Evolutionary conservation across 2,888 invertebrate species (phyloP), one percentile per base, ranked within the genome.

Genomic region (Bombylius discolor): DNA sequence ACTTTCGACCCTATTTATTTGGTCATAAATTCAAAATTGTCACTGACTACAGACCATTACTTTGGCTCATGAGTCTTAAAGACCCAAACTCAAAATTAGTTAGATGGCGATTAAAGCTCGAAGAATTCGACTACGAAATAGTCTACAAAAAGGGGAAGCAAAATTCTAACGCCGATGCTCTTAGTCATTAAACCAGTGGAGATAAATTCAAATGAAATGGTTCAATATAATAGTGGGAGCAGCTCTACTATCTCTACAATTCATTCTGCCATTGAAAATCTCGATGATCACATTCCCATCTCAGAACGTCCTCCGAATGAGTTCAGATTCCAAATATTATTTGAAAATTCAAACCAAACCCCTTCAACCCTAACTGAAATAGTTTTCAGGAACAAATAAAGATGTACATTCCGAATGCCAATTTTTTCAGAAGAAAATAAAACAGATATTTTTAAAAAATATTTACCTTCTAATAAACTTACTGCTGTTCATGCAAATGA

Each of bases 301-400:
- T 60, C 60, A 3, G 61, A 62, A 47, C 58, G 58, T 55, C 56
- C 62, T 1, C 39, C 61, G 33, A 61, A 62, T 47, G 59, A 61
- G 49, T 60, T 61, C 32, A 60, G 55, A 39, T 42, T 60, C 7
- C 61, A 62, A 56, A 33, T 60, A 11, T 52, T 61, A 11, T 14
- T 60, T 7, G 53, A 62, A 47, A 55, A 48, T 3, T 56, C 47
- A 1, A 13, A 55, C 8, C 45, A 36, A 34, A 46, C 13, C 5
- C 49, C 56, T 1, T 48, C 33, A 32, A 52, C 45, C 42, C 52
- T 56, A 48, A 51, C 57, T 6, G 57, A 58, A 52, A 59, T n/a
- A 5, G 53, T 58, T 14, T 62, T 60, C 31, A 59, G 49, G 52
- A 56, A 61, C 31, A 61, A 54, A 53, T 3, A 49, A 49, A 33